These are phyloP conservation scores for Rhinopomastus cyanomelas DNA, from an alignment of 2,113 vertebrate species.

Conservation along the genomic window DNA sequence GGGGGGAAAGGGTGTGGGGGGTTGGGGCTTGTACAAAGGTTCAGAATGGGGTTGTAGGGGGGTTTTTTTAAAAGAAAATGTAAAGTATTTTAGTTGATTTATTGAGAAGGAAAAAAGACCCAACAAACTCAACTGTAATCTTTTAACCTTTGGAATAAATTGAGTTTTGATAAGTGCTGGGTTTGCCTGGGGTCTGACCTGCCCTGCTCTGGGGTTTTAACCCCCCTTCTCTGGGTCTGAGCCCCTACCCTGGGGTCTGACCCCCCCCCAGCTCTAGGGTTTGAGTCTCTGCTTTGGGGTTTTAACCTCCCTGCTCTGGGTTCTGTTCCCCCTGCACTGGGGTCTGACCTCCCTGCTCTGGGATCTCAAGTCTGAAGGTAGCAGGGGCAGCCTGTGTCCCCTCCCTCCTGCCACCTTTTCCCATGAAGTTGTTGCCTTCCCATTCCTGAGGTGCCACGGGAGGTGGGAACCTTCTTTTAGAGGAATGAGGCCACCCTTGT, in stretches of 20 bases:
- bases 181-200: not conserved
- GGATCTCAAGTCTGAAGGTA: no score
- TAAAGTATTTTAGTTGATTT: constrained; percentile 72
- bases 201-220: accelerated
- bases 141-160: constrained; percentile 80
- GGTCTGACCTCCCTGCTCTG: no score
- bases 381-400: no score
- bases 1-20: not conserved
- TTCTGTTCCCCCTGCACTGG: no score
- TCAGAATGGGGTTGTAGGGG: not conserved
- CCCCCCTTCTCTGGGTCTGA: no score
- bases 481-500: not conserved
- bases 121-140: not conserved
- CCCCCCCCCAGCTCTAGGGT: no score
- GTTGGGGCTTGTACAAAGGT: not conserved
- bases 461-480: accelerated
- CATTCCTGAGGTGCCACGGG: no score
- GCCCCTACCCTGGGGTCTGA: no score
- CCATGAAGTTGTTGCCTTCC: no score
- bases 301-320: no score
- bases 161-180: constrained; percentile 48
- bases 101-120: not conserved
- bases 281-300: no score
- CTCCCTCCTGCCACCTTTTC: no score
- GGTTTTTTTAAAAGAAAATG: constrained; percentile 33